Conservation (phyloP, 2,113 vertebrate genomes). For the Lonchura striata region DNA sequence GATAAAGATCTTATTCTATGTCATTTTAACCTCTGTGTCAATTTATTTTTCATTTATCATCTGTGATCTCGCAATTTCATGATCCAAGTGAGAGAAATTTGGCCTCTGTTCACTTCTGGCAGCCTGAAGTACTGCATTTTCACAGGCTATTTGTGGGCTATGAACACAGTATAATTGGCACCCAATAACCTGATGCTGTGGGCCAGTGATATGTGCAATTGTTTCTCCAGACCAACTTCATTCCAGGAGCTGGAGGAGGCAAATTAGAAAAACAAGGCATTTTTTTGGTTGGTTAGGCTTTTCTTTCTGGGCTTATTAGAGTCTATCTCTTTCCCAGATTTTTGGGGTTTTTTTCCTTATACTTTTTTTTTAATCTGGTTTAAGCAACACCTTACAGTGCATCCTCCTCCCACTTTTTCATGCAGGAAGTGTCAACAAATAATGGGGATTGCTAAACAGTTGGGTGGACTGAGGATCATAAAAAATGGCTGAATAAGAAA, state of each 20-base stretch:
- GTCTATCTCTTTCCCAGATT: background rate
- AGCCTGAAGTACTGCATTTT: background rate
- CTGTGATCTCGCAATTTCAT: background rate
- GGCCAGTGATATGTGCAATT: background rate
- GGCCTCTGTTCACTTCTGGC: background rate
- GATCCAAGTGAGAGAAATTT: conserved; percentile 21
- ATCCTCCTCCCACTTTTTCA: background rate
- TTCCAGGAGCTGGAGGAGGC: background rate
- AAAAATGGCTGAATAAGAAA: background rate
- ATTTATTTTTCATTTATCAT: conserved; percentile 29
- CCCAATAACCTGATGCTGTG: background rate
- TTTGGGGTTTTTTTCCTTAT: background rate
- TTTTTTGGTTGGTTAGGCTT: background rate
- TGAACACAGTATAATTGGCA: background rate
- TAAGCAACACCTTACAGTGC: background rate
- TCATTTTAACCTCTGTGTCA: conserved; percentile 1
- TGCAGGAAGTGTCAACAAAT: background rate
- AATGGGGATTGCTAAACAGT: background rate
- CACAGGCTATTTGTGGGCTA: background rate
- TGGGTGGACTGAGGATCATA: background rate
- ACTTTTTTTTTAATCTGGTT: background rate
- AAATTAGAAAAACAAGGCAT: background rate
- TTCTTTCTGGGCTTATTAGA: background rate
- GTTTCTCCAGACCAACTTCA: background rate
- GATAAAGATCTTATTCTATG: conserved; percentile 37